phyloP scores from a whole-genome alignment of 1,140 invertebrate species.

The Eriocheir sinensis region DNA sequence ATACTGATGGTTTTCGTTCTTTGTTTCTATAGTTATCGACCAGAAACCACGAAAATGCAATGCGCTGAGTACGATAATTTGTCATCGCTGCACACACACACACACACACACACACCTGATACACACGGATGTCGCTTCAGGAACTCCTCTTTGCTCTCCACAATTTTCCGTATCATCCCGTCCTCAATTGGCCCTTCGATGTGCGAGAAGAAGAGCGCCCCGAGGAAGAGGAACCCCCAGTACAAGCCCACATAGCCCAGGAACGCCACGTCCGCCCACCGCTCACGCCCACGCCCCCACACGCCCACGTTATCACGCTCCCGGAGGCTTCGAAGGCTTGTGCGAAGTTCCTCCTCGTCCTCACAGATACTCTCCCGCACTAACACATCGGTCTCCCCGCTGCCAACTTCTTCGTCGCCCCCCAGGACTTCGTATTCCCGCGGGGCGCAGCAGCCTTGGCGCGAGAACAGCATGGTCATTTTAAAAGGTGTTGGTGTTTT shows the following conservation, averaged over 20 bases:
- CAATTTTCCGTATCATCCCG: background rate
- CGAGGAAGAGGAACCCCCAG: slow-evolving; percentile 64
- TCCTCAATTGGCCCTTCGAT: slow-evolving; percentile 65
- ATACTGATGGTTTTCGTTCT: too few relatives aligned
- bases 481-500: background rate
- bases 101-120: slow-evolving; percentile 40
- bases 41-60: too few relatives aligned
- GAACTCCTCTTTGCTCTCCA: slow-evolving; percentile 24
- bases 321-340: background rate
- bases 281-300: background rate
- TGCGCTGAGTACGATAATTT: too few relatives aligned
- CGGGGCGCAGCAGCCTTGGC: slow-evolving; percentile 18
- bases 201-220: slow-evolving; percentile 48
- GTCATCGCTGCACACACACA: too few relatives aligned
- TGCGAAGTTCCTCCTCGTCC: background rate
- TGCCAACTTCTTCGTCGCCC: background rate
- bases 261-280: slow-evolving; percentile 16
- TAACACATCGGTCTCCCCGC: background rate
- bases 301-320: background rate
- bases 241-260: slow-evolving; percentile 32
- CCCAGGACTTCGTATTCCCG: slow-evolving; percentile 6
- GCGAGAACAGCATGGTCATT: background rate
- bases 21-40: too few relatives aligned
- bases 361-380: background rate
- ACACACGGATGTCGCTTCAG: slow-evolving; percentile 54